Evolutionary conservation across 2,797 vertebrate species (phyloP).

Genomic region (Uromys caudimaculatus): DNA sequence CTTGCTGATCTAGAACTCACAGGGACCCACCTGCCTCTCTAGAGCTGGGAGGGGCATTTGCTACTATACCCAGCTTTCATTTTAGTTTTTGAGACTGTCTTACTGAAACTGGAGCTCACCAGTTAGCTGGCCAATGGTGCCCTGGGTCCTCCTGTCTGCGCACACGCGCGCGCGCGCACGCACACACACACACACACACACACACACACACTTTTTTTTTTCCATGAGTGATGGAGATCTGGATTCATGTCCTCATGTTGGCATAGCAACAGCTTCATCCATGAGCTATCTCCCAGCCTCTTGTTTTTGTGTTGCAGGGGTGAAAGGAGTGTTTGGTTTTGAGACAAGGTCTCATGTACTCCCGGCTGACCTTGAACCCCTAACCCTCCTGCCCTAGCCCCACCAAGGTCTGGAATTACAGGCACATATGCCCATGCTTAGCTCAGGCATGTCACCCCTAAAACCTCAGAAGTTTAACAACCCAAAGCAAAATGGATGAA

Average conservation of each 20-base stretch:
- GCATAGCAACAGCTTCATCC: neutral
- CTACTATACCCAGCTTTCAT: neutral
- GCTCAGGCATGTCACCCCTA: neutral
- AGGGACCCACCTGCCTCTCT: neutral
- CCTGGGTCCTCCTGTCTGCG: neutral
- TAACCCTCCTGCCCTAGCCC: neutral
- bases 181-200: neutral
- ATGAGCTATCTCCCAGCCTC: neutral
- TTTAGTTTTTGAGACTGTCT: neutral
- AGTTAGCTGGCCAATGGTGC: neutral
- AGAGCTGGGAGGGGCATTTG: neutral
- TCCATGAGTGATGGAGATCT: no score
- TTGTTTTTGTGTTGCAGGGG: neutral
- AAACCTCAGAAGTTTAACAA: neutral
- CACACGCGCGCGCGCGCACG: neutral
- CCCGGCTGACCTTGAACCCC: neutral
- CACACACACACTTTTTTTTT: neutral
- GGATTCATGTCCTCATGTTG: neutral
- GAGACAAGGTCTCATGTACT: neutral
- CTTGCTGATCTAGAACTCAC: neutral
- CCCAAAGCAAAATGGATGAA: neutral
- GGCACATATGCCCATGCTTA: neutral
- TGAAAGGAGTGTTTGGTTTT: neutral
- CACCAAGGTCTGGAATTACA: neutral
- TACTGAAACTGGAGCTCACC: neutral